Conservation (phyloP, 2,113 vertebrate species). For the Candoia aspera region DNA sequence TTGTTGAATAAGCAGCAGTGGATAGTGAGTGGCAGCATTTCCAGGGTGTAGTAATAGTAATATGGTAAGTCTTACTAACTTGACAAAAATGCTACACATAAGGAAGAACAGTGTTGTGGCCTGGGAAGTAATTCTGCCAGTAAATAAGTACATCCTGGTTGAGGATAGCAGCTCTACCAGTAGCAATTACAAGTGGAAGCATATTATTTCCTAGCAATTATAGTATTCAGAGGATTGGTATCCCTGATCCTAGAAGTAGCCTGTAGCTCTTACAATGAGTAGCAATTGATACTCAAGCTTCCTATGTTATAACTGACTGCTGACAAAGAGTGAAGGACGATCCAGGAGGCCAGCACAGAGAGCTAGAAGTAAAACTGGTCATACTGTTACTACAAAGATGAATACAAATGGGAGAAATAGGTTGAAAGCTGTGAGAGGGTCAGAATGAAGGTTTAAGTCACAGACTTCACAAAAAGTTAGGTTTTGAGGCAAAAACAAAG, state of each 20-base stretch:
- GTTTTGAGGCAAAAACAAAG: no score
- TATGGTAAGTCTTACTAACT: background rate
- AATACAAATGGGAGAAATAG: background rate
- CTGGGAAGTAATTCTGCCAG: background rate
- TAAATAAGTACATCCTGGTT: background rate
- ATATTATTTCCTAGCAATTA: background rate
- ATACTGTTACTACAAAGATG: background rate
- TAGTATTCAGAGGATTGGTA: background rate
- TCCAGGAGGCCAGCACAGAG: background rate
- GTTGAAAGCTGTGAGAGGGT: background rate
- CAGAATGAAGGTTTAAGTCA: background rate
- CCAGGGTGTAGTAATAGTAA: background rate
- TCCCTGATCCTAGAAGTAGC: background rate
- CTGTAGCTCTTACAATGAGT: background rate
- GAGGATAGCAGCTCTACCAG: background rate
- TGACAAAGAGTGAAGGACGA: background rate
- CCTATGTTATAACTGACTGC: background rate
- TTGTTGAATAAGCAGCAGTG: background rate
- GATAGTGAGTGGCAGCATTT: background rate
- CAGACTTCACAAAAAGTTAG: background rate
- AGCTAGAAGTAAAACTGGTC: background rate
- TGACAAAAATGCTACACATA: background rate
- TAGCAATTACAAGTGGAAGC: background rate
- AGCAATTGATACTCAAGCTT: background rate
- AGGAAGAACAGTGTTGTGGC: background rate